These are phyloP conservation scores for Parascotia fuliginaria DNA, from an alignment of 2,888 invertebrate species.

Conservation along the genomic window DNA sequence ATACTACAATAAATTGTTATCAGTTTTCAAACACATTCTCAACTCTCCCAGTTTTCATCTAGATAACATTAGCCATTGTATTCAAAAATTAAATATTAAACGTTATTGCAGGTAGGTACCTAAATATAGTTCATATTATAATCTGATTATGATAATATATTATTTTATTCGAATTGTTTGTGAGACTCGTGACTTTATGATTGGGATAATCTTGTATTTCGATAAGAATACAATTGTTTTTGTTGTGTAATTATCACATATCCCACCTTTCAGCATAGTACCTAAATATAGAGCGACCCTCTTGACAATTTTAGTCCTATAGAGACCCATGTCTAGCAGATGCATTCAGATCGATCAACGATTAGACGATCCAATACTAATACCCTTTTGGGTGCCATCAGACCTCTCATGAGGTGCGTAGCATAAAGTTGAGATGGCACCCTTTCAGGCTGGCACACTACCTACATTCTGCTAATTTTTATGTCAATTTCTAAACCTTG, in stretches of 20 bases:
- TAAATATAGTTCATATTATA: constrained; percentile 12
- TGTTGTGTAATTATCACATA: not conserved
- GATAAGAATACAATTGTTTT: constrained; percentile 12
- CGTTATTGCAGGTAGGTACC: constrained; percentile 11
- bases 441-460: no score
- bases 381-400: no score
- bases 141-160: constrained; percentile 33
- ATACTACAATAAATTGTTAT: not conserved
- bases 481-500: no score
- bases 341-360: no score
- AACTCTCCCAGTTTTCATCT: constrained; percentile 21
- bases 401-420: no score
- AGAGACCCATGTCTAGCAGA: no score
- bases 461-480: no score
- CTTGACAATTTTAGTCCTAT: no score
- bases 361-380: no score
- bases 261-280: no score
- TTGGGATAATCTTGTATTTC: constrained; percentile 22
- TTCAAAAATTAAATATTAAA: constrained; percentile 27
- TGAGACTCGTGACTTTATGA: constrained; percentile 29
- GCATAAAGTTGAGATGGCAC: no score
- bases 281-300: no score
- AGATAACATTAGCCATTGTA: constrained; percentile 34
- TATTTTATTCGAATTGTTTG: constrained; percentile 31
- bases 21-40: not conserved